phyloP scores from a whole-genome alignment of 2,888 invertebrate genomes.

The Tryphoninae sp. region DNA sequence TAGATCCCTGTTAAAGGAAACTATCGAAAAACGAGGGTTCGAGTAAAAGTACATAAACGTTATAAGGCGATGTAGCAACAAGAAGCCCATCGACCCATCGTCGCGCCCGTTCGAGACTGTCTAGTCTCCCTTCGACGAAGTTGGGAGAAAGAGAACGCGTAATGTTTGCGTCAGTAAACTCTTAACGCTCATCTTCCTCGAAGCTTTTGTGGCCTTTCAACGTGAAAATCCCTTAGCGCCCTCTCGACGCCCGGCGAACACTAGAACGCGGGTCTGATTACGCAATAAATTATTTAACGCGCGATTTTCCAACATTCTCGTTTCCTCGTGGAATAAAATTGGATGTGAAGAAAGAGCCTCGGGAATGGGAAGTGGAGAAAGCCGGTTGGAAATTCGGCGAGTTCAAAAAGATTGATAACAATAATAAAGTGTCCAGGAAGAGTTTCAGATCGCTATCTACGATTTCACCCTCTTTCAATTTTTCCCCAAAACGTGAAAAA shows the following conservation, averaged over 20 bases:
- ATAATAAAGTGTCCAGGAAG: slow-evolving; percentile 5
- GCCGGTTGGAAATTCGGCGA: slow-evolving; percentile 13
- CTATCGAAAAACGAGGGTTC: background rate
- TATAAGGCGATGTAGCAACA: slow-evolving; percentile 1
- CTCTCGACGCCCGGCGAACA: slow-evolving; percentile 56
- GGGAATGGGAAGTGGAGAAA: background rate
- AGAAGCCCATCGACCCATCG: slow-evolving; percentile 37
- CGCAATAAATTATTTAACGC: slow-evolving; percentile 80
- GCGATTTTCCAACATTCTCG: slow-evolving; percentile 69
- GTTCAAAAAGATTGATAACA: slow-evolving; percentile 43
- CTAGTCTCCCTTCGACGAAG: slow-evolving; percentile 46
- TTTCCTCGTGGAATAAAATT: background rate
- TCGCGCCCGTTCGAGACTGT: slow-evolving; percentile 48
- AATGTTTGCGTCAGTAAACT: slow-evolving; percentile 59
- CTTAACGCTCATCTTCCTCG: slow-evolving; percentile 55
- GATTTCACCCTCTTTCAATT: slow-evolving; percentile 20
- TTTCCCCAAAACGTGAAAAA: slow-evolving; percentile 18
- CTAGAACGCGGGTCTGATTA: slow-evolving; percentile 77
- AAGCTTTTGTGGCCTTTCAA: slow-evolving; percentile 66
- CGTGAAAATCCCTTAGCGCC: slow-evolving; percentile 62
- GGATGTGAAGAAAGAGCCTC: background rate
- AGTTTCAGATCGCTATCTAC: slow-evolving; percentile 45
- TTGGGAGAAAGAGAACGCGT: background rate
- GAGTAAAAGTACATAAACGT: background rate
- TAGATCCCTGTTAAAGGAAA: slow-evolving; percentile 21